Base-by-base conservation (phyloP, 2,888 invertebrate species). In the Nezara viridula region DNA sequence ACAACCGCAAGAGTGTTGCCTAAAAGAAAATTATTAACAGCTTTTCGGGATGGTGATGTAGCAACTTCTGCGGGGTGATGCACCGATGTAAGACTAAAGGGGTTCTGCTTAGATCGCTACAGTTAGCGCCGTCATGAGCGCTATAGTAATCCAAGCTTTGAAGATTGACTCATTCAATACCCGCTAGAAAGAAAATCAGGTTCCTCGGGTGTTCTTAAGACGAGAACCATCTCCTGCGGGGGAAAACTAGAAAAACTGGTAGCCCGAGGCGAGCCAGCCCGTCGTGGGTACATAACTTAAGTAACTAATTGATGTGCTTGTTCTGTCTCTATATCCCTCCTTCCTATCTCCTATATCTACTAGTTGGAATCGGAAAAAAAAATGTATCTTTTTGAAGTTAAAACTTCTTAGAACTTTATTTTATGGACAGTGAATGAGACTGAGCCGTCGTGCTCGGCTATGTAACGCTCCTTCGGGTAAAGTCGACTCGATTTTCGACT, bases 201-300 rank as follows among this genome's bases (percentile, higher is more conserved):
- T 44, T 81, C 44, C 24, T 77, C 40, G 4, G n/a, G 44, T 14
- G n/a, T 44, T 81, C 40, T 81, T 16, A 81, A 81, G 44, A 44
- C 9, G 81, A 47, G 81, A 47, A 81, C 81, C 66, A 44, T 44
- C 44, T 19, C 40, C 77, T n/a, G 81, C 44, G 5, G 44, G 40
- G 77, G 77, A 77, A 77, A 77, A 77, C 77, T 77, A 77, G 77
- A 81, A 81, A 81, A 81, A 81, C 81, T 81, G 81, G 81, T 81
- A 81, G 40, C 7, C 5, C 47, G 7, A 16, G 44, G 24, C 44
- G 44, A 44, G 44, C 32, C 44, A 44, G 44, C 44, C 44, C 40
- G 40, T 77, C 40, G n/a, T n/a, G 81, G n/a, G 44, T 47, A 81
- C 81, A 81, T 81, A 81, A 81, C 81, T 81, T 44, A 81, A 32